phyloP scores from a whole-genome alignment of 2,888 invertebrate genomes.

The Leptinotarsa juncta region DNA sequence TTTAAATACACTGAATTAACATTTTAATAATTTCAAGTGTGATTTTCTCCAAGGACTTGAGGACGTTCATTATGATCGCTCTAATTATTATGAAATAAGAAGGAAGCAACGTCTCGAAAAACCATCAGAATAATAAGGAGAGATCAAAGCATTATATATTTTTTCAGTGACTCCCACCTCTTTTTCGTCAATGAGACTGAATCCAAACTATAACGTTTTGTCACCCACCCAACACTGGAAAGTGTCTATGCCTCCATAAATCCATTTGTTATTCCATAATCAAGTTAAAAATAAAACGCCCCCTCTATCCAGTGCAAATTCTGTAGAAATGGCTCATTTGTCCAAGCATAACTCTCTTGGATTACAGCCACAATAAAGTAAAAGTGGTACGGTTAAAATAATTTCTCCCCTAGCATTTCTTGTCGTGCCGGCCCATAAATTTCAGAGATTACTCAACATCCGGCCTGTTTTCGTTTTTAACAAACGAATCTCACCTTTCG shows the following conservation, averaged over 20 bases:
- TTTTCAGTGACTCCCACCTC: not conserved
- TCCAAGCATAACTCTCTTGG: not conserved
- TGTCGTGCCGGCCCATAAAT: constrained; percentile 42
- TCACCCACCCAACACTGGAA: not conserved
- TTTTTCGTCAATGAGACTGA: not conserved
- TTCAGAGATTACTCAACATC: constrained; percentile 46
- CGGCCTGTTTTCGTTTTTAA: constrained; percentile 44
- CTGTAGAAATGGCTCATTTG: not conserved
- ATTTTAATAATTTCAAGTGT: too few species aligned
- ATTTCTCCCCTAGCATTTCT: constrained; percentile 33
- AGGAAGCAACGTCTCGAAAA: not conserved
- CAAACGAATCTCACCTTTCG: constrained; percentile 50
- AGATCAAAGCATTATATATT: not conserved
- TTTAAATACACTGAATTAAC: too few species aligned
- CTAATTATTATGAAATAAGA: too few species aligned
- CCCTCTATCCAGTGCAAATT: not conserved
- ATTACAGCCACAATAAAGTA: constrained; percentile 21
- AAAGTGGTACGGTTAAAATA: constrained; percentile 34
- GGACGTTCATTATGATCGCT: too few species aligned
- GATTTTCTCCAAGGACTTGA: too few species aligned
- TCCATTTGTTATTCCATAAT: not conserved
- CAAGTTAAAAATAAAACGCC: constrained; percentile 2
- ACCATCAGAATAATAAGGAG: not conserved
- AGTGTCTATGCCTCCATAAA: not conserved
- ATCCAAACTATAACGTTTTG: not conserved